phyloP scores from a whole-genome alignment of 2,888 invertebrate genomes.

The Nebria salina region DNA sequence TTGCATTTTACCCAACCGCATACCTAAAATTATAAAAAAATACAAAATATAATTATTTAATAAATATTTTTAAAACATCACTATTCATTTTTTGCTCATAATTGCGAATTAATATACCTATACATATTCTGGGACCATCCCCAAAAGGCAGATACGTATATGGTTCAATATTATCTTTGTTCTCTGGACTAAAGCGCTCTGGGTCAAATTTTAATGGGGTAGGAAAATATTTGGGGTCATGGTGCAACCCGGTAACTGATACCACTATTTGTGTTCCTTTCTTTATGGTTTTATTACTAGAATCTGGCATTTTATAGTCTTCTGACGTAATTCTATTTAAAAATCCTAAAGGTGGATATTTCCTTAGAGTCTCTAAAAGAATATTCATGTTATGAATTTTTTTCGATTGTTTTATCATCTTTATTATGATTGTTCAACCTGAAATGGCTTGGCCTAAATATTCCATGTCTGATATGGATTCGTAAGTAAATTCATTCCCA shows the following conservation, averaged over 20 bases:
- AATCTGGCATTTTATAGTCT: slow-evolving; percentile 40
- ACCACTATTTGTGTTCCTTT: slow-evolving; percentile 38
- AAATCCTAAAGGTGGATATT: slow-evolving; percentile 46
- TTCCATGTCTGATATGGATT: slow-evolving; percentile 62
- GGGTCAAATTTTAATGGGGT: slow-evolving; percentile 45
- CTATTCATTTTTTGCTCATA: background rate
- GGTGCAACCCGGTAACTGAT: slow-evolving; percentile 39
- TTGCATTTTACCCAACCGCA: slow-evolving; percentile 41
- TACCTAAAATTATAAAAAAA: slow-evolving; percentile 24
- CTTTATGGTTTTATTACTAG: slow-evolving; percentile 25
- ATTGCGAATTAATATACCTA: background rate
- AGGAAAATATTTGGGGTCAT: slow-evolving; percentile 37
- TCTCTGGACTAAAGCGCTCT: slow-evolving; percentile 37
- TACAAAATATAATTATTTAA: background rate
- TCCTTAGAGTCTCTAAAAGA: slow-evolving; percentile 51
- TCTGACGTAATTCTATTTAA: slow-evolving; percentile 33
- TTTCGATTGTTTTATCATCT: background rate
- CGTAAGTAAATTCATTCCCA: slow-evolving; percentile 61
- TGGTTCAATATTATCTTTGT: background rate
- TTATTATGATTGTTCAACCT: slow-evolving; percentile 42
- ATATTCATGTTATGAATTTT: background rate
- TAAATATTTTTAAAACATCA: background rate
- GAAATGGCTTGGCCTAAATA: slow-evolving; percentile 63
- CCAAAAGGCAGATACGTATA: slow-evolving; percentile 29
- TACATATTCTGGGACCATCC: slow-evolving; percentile 30